phyloP scores from a whole-genome alignment of 2,888 invertebrate species.

The Meiosimyza decipiens region DNA sequence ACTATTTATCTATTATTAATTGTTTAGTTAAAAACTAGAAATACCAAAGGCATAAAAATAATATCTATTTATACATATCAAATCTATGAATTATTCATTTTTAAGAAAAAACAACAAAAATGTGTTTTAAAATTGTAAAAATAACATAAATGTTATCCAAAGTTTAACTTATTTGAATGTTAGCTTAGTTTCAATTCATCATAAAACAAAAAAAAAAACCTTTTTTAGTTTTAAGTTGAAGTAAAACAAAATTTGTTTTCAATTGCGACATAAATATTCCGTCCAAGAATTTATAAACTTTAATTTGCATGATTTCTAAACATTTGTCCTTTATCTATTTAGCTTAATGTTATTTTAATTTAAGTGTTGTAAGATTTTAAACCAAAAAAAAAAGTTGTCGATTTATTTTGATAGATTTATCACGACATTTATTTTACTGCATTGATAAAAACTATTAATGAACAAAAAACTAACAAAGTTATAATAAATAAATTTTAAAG shows the following conservation, averaged over 20 bases:
- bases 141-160: slow-evolving; percentile 19
- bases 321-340: neutral
- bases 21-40: slow-evolving; percentile 32
- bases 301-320: slow-evolving; percentile 16
- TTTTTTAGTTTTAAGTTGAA: neutral
- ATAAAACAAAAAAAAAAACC: neutral
- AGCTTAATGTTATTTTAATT: slow-evolving; percentile 13
- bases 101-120: neutral
- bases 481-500: slow-evolving; percentile 35
- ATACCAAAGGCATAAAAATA: slow-evolving; percentile 29
- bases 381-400: neutral
- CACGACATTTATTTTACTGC: slow-evolving; percentile 1
- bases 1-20: slow-evolving; percentile 53
- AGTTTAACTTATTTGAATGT: slow-evolving; percentile 18
- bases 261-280: slow-evolving; percentile 61
- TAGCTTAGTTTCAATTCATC: neutral
- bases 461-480: slow-evolving; percentile 37
- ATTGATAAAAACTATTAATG: slow-evolving; percentile 27
- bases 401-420: no score
- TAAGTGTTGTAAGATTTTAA: neutral
- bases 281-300: slow-evolving; percentile 53
- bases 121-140: slow-evolving; percentile 11
- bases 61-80: slow-evolving; percentile 7
- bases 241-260: slow-evolving; percentile 20
- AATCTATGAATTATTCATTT: neutral